phyloP scores from a whole-genome alignment of 1,140 invertebrate genomes.

The Drosophila ogumai region DNA sequence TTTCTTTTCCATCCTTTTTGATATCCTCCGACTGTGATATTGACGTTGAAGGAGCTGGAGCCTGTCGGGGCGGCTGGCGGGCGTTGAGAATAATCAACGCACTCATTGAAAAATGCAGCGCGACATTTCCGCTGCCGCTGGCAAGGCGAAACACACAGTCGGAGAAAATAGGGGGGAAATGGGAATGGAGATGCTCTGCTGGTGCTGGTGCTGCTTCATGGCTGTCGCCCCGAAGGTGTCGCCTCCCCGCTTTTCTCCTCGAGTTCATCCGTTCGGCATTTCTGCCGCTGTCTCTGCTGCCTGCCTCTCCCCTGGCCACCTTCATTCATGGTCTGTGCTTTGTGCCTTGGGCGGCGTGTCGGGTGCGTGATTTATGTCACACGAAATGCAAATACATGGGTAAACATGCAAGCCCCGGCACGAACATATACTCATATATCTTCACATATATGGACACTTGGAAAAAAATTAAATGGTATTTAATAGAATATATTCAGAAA shows the following conservation, averaged over 20 bases:
- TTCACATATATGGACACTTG: conserved; percentile 4
- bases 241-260: conserved; percentile 10
- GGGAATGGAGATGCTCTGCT: not conserved
- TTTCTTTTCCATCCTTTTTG: conserved; percentile 14
- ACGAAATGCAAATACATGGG: conserved; percentile 80
- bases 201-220: conserved; percentile 12
- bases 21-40: conserved; percentile 17
- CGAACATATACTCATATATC: conserved; percentile 39
- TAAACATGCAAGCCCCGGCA: conserved; percentile 75
- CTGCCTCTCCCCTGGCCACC: not conserved
- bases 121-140: conserved; percentile 68
- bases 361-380: conserved; percentile 79
- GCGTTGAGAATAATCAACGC: conserved; percentile 67
- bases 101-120: conserved; percentile 77
- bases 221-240: conserved; percentile 45
- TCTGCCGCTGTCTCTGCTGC: conserved; percentile 1
- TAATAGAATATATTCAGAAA: not conserved
- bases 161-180: conserved; percentile 3
- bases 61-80: conserved; percentile 5
- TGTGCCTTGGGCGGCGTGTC: conserved; percentile 74
- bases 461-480: conserved; percentile 5
- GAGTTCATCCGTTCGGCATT: conserved; percentile 15
- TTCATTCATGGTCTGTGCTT: conserved; percentile 42
- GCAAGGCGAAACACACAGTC: conserved; percentile 21
- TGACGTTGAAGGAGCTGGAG: conserved; percentile 32